Evolutionary conservation across 92 coral and sea anemone species (phyloP), one percentile per base, ranked within the genome.

Genomic region (Palythoa grandis): DNA sequence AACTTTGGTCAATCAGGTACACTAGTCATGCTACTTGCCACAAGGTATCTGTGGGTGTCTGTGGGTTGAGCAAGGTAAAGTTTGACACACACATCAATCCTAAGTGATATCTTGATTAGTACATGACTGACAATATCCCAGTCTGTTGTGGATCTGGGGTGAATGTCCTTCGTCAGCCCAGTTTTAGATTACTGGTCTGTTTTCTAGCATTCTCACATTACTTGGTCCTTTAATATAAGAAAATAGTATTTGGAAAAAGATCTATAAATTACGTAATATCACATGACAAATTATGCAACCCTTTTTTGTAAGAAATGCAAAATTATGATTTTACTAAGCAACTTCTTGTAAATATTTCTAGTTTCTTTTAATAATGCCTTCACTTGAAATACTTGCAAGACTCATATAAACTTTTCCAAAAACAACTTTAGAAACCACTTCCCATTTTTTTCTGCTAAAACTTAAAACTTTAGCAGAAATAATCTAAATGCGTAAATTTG

Each of bases 121-220:
- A 68, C 88, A 73, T 86, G 98, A 93, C 98, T 92, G 70, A 96
- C 20, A 96, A 29, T 85, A 93, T 92, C 89, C 87, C 85, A 87
- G 88, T 90, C 74, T 82, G 61, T 47, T 65, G 82, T 82, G 58
- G 83, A 47, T 29, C 70, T 89, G 93, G 93, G 86, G 88, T 87
- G 93, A 94, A 89, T 90, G 92, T 89, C 96, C 98, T 96, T 96
- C 98, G 97, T 91, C 98, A 92, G 92, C 76, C 92, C 89, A 89
- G 94, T 83, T 66, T 71, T 72, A 92, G 92, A 58, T 70, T 60
- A 54, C 93, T 95, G 92, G 95, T 78, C 92, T 95, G 98, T 90
- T 96, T 92, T 96, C 98, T 89, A 89, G 92, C 92, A 83, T 92
- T 95, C 93, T 89, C 88, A 96, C 92, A 95, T 77, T 60, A 96